These are phyloP conservation scores for Hydrolagus colliei DNA, from an alignment of 2,797 vertebrate species.

Conservation along the genomic window DNA sequence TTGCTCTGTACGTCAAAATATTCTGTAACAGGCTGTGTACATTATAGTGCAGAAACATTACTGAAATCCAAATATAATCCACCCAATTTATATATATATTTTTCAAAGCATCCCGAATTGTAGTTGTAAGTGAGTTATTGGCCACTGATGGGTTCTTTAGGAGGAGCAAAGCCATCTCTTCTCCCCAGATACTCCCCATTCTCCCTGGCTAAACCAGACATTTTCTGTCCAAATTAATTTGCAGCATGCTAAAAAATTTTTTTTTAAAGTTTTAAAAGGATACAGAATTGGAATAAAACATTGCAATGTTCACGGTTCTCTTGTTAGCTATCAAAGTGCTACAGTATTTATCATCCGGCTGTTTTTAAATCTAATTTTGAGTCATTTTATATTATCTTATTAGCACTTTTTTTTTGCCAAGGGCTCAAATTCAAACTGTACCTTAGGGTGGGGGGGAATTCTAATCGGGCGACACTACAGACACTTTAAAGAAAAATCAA, in stretches of 20 bases:
- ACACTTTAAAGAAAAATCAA: no score
- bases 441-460: neutral
- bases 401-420: constrained; percentile 9
- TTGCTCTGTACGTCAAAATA: neutral
- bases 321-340: constrained; percentile 28
- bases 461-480: neutral
- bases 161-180: neutral
- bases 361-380: constrained; percentile 12
- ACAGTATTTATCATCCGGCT: constrained; percentile 22
- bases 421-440: constrained; percentile 11
- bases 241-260: neutral
- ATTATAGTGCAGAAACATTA: constrained; percentile 16
- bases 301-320: constrained; percentile 23
- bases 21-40: neutral
- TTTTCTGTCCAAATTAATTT: neutral
- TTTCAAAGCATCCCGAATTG: neutral
- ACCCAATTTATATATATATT: neutral
- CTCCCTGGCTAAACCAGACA: neutral
- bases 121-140: neutral
- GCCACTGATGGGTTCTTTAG: neutral
- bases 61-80: neutral
- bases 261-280: constrained; percentile 5
- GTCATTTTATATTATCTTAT: constrained; percentile 8
- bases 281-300: neutral
- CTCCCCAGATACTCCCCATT: neutral